phyloP scores from a whole-genome alignment of 1,140 invertebrate genomes.

The Rhopalosiphum padi region DNA sequence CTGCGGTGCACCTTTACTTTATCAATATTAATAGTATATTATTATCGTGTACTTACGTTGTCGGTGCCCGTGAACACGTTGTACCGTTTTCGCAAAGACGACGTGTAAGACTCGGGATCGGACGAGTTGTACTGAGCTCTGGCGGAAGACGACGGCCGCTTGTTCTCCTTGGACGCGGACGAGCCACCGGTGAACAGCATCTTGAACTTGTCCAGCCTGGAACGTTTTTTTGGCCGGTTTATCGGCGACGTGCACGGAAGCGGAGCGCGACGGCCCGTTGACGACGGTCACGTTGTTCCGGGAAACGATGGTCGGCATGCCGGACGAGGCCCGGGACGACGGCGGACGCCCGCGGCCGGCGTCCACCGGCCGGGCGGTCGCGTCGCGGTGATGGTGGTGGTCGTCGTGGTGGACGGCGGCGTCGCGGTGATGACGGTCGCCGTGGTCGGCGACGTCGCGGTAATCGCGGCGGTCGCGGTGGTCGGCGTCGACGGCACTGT shows the following conservation, averaged over 20 bases:
- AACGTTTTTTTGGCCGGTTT: conserved; percentile 48
- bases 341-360: neutral
- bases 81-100: conserved; percentile 48
- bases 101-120: conserved; percentile 52
- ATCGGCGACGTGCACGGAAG: neutral
- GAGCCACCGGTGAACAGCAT: conserved; percentile 45
- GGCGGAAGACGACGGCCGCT: neutral
- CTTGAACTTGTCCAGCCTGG: conserved; percentile 50
- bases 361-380: neutral
- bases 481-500: neutral
- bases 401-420: too few relatives aligned
- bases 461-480: neutral
- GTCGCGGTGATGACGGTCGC: neutral
- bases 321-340: neutral
- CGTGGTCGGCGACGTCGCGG: too few relatives aligned
- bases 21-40: neutral
- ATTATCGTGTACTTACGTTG: conserved; percentile 14
- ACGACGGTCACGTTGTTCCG: conserved; percentile 39
- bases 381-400: neutral
- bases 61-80: conserved; percentile 51
- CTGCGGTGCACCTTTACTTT: neutral
- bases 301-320: conserved; percentile 45
- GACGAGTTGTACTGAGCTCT: conserved; percentile 8
- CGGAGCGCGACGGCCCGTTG: neutral
- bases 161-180: conserved; percentile 44